phyloP scores from a whole-genome alignment of 2,113 vertebrate species.

The Isurus oxyrinchus region DNA sequence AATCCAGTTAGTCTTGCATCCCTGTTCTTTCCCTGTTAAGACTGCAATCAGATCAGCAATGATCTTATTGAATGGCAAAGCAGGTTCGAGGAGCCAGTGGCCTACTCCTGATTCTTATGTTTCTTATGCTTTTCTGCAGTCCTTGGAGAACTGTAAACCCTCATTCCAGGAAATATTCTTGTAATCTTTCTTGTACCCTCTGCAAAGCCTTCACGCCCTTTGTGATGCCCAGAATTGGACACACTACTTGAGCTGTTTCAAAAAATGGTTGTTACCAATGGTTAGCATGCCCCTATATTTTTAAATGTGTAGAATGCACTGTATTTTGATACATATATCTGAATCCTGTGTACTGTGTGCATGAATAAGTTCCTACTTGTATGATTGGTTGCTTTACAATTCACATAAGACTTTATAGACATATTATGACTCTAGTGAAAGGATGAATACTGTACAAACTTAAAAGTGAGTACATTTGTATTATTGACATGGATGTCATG shows the following conservation, averaged over 20 bases:
- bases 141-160: too few relatives aligned
- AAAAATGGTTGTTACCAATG: neutral
- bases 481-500: neutral
- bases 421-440: neutral
- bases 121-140: too few relatives aligned
- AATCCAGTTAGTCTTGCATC: too few relatives aligned
- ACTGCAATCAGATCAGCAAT: too few relatives aligned
- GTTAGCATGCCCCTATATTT: neutral
- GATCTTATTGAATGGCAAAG: too few relatives aligned
- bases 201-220: too few relatives aligned
- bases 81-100: too few relatives aligned
- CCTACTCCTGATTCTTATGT: too few relatives aligned
- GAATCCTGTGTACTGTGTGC: neutral
- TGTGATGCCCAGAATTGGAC: too few relatives aligned
- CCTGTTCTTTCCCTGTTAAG: too few relatives aligned
- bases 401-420: neutral
- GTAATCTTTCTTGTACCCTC: too few relatives aligned
- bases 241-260: neutral
- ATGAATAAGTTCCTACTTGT: neutral
- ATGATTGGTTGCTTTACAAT: neutral
- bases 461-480: neutral
- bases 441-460: neutral
- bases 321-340: neutral
- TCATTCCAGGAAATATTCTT: too few relatives aligned
- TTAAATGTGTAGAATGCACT: neutral